Percentiles rank a stretch among this genome's conserved stretches.
Evolutionary conservation across 2,888 invertebrate genomes (phyloP).

Genomic region (Drosophila histrio): DNA sequence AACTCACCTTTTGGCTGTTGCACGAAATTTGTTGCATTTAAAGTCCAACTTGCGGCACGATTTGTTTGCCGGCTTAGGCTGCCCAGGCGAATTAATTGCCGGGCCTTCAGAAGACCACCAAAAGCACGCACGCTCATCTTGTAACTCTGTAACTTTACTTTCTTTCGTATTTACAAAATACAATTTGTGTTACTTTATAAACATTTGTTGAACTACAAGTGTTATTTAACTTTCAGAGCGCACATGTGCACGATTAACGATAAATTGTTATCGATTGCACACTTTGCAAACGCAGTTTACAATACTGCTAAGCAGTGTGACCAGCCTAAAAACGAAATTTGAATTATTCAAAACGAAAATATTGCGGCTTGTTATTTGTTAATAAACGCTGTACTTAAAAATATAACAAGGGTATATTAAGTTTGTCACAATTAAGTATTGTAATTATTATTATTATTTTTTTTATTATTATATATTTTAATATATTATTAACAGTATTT

Average conservation of each 20-base stretch:
- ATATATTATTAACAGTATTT: too few relatives aligned
- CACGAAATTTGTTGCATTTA: neutral
- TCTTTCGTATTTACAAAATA: slow-evolving; percentile 4
- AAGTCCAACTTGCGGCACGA: slow-evolving; percentile 16
- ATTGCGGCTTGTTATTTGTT: neutral
- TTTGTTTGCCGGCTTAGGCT: slow-evolving; percentile 31
- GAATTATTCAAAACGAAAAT: neutral
- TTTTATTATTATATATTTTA: too few relatives aligned
- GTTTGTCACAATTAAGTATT: too few relatives aligned
- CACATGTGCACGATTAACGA: slow-evolving; percentile 44
- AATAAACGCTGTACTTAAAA: too few relatives aligned
- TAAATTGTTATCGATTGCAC: slow-evolving; percentile 27
- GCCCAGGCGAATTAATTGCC: slow-evolving; percentile 22
- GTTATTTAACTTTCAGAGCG: slow-evolving; percentile 50
- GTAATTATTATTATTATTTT: too few relatives aligned
- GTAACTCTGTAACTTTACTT: neutral
- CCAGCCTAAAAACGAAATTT: neutral
- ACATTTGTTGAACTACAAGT: slow-evolving; percentile 24
- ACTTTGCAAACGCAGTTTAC: neutral
- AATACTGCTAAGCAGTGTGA: slow-evolving; percentile 1
- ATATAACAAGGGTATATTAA: too few relatives aligned
- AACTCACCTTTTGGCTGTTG: slow-evolving; percentile 16
- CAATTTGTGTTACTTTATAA: slow-evolving; percentile 1
- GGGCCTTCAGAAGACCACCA: slow-evolving; percentile 29
- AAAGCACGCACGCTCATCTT: slow-evolving; percentile 37